A percentile compares a stretch with the other conserved stretches of the same genome.
phyloP scores from a whole-genome alignment of 2,888 invertebrate species.

The Brachyptera putata region DNA sequence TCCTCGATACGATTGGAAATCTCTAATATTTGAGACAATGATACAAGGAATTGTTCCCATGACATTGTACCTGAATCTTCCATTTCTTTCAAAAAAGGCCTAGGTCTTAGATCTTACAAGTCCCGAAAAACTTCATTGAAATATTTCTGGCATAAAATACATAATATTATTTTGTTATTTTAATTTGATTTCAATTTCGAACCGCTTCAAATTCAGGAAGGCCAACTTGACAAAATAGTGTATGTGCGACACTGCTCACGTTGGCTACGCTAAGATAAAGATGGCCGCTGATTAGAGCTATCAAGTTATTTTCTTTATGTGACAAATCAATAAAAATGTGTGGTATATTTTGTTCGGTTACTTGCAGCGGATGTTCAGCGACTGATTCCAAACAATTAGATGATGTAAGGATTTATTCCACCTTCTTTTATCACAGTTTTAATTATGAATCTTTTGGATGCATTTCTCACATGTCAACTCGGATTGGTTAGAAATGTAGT shows the following conservation, averaged over 20 bases:
- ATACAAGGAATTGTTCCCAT: constrained; percentile 2
- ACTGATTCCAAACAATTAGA: too few species aligned
- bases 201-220: too few species aligned
- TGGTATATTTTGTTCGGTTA: constrained; percentile 52
- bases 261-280: neutral
- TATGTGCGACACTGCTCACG: neutral
- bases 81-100: too few species aligned
- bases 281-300: neutral
- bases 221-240: too few species aligned
- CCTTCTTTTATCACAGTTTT: too few species aligned
- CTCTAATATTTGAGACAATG: neutral
- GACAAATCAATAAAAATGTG: constrained; percentile 44
- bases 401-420: too few species aligned
- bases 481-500: too few species aligned
- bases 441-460: too few species aligned
- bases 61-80: neutral
- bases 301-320: neutral
- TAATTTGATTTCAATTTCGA: neutral
- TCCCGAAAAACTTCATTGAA: neutral
- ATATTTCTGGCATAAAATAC: neutral
- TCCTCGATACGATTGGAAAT: neutral
- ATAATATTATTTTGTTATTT: neutral
- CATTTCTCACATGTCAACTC: too few species aligned
- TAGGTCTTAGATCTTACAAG: neutral
- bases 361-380: constrained; percentile 33